Conservation (phyloP, 2,888 invertebrate species). For the Augochlorella aurata region DNA sequence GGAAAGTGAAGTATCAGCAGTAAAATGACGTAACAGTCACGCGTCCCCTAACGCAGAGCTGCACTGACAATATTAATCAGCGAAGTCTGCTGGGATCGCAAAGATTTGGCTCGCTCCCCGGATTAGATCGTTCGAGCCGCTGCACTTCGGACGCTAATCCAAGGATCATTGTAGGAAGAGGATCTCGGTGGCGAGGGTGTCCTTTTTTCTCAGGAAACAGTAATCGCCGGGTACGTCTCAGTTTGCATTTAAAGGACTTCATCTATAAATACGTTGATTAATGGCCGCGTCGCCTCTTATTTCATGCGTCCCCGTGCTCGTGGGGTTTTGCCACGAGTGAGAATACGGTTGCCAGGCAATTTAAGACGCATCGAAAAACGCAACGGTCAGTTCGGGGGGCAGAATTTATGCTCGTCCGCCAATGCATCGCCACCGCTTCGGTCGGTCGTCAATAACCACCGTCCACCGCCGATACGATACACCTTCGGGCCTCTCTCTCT, state of each 20-base stretch:
- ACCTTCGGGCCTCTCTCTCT: slow-evolving; percentile 67
- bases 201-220: not conserved
- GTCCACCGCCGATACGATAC: slow-evolving; percentile 73
- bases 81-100: no score
- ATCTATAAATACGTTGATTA: slow-evolving; percentile 53
- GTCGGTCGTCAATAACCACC: slow-evolving; percentile 75
- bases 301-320: slow-evolving; percentile 33
- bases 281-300: slow-evolving; percentile 44
- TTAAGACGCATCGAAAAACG: slow-evolving; percentile 61
- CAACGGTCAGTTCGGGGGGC: slow-evolving; percentile 48
- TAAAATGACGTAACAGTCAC: no score
- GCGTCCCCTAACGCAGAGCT: no score
- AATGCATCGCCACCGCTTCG: slow-evolving; percentile 74
- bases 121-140: no score
- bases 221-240: slow-evolving; percentile 31
- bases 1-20: no score
- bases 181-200: no score
- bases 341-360: slow-evolving; percentile 59
- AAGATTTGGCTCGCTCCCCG: no score
- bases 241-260: slow-evolving; percentile 40
- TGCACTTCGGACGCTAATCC: not conserved
- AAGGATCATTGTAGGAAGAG: not conserved
- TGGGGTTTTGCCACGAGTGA: slow-evolving; percentile 28
- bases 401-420: slow-evolving; percentile 74
- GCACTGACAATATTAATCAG: no score